Conservation (phyloP, 2,888 invertebrate genomes). For the Lathronympha strigana region DNA sequence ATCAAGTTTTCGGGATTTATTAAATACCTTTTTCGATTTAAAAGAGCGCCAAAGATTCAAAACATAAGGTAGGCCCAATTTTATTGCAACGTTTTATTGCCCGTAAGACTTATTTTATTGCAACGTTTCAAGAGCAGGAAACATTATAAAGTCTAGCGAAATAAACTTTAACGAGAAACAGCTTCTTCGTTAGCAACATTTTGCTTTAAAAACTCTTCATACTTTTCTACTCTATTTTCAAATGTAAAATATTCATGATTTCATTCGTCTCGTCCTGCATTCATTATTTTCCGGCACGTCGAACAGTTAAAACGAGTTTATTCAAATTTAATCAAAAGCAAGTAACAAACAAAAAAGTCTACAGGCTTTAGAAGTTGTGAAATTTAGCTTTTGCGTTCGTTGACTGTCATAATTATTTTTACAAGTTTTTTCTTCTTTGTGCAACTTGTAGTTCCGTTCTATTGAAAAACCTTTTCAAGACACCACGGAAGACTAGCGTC, state of each 20-base stretch:
- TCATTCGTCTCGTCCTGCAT: constrained; percentile 19
- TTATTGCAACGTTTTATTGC: too few relatives aligned
- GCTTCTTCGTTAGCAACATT: constrained; percentile 8
- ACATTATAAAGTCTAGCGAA: background rate
- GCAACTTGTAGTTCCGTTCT: too few relatives aligned
- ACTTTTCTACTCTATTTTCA: constrained; percentile 9
- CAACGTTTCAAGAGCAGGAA: background rate
- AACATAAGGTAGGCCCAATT: too few relatives aligned
- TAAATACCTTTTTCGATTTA: too few relatives aligned
- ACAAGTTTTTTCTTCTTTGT: background rate
- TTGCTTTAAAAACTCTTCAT: constrained; percentile 10
- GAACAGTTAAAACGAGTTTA: constrained; percentile 31
- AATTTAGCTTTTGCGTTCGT: background rate
- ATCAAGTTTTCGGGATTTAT: too few relatives aligned
- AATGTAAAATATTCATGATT: constrained; percentile 31
- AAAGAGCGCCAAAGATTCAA: too few relatives aligned
- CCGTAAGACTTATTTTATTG: background rate
- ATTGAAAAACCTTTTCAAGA: too few relatives aligned
- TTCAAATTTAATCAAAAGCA: constrained; percentile 24
- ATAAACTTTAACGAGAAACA: background rate
- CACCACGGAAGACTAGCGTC: too few relatives aligned
- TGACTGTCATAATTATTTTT: background rate
- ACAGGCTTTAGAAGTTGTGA: background rate
- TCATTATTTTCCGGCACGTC: constrained; percentile 30
- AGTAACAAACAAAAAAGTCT: constrained; percentile 2